Evolutionary conservation across 2,113 vertebrate species (phyloP).

Genomic region (Microtus oregoni): DNA sequence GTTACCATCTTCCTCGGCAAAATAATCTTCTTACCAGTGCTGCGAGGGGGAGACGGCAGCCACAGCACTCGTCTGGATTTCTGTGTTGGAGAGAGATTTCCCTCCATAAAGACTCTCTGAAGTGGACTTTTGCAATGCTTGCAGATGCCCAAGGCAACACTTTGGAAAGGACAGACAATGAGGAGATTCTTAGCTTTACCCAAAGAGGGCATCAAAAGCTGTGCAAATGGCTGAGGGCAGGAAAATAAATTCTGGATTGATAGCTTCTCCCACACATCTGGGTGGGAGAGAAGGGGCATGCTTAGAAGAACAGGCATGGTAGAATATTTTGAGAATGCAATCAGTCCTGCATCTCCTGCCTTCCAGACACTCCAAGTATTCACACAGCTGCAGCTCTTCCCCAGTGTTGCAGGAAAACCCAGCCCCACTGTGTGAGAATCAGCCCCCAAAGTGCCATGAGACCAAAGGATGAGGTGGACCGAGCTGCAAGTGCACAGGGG

Average conservation of each 20-base stretch:
- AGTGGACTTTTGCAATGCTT: neutral
- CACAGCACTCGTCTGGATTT: neutral
- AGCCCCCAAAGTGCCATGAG: no score
- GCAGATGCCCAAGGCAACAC: neutral
- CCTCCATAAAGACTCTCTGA: neutral
- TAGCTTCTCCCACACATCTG: neutral
- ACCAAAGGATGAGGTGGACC: neutral
- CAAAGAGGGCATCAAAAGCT: neutral
- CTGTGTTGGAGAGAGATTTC: neutral
- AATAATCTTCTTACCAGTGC: neutral
- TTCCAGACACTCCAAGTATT: neutral
- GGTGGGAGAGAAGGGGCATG: neutral
- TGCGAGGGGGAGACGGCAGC: neutral
- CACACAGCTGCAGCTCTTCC: rapidly evolving
- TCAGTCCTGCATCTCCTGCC: neutral
- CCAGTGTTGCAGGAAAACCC: neutral
- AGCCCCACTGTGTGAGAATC: no score
- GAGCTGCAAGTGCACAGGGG: rapidly evolving
- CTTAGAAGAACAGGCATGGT: rapidly evolving
- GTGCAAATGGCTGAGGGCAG: no score
- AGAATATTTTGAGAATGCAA: neutral
- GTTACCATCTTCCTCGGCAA: neutral
- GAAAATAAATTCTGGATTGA: neutral
- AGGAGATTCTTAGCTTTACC: neutral
- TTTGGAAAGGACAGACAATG: neutral